A percentile compares a stretch with the other conserved stretches of the same genome.
Evolutionary conservation across 37 sponge, comb jelly and placozoan species (phyloP).

Genomic region (Axinella damicornis): DNA sequence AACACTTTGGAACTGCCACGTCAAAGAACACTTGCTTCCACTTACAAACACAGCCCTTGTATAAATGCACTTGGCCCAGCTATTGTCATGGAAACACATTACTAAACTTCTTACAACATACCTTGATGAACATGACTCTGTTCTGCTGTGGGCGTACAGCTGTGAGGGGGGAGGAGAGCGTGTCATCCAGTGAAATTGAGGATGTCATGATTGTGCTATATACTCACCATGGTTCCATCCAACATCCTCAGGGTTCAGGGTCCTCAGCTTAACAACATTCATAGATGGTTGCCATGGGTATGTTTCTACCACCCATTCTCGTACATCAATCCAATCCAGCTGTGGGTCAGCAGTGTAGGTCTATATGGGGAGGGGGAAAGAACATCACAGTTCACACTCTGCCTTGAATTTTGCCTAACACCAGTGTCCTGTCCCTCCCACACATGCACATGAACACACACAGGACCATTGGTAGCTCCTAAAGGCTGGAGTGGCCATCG

Average conservation of each 20-base stretch:
- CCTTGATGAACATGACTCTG: slow-evolving; percentile 32
- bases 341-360: slow-evolving; percentile 67
- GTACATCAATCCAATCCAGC: slow-evolving; percentile 79
- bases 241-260: slow-evolving; percentile 80
- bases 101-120: no score
- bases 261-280: slow-evolving; percentile 65
- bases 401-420: no score
- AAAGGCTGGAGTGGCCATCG: no score
- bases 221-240: slow-evolving; percentile 65
- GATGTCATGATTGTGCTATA: background rate
- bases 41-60: no score
- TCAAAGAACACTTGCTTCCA: no score
- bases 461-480: no score
- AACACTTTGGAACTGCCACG: no score
- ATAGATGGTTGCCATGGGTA: slow-evolving; percentile 71
- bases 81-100: background rate
- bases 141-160: slow-evolving; percentile 62
- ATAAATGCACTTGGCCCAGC: no score
- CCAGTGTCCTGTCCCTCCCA: no score
- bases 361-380: slow-evolving; percentile 5
- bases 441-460: no score
- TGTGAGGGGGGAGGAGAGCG: background rate
- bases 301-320: slow-evolving; percentile 76
- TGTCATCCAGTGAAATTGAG: slow-evolving; percentile 1
- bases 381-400: background rate